Evolutionary conservation across 2,797 vertebrate species (phyloP), one percentile per base, ranked within the genome.

Genomic region (Ciconia nigra): DNA sequence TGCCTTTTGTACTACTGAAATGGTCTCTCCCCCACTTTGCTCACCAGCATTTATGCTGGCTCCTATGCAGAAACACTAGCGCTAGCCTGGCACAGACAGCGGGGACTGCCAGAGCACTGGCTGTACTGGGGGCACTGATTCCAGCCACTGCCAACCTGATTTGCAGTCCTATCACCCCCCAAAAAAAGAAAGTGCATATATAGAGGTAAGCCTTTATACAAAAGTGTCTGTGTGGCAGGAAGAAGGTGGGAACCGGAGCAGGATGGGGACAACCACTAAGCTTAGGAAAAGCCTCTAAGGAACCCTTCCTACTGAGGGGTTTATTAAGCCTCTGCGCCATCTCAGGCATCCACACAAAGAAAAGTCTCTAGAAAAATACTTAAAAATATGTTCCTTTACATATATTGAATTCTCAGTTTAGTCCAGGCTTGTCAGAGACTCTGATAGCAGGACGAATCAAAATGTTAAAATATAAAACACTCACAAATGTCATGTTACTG

Each of bases 41-140:
- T 81, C 66, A 15, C 4, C 17, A 25, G 28, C 2, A 1, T 37
- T 89, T 44, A 11, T 7, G 9, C 21, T 0, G 0, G 20, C 31
- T 57, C 5, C 66, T 33, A 2, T 3, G 26, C 54, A 67, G 47
- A 37, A 85, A 13, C 35, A 44, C 17, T 9, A 59, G 33, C n/a
- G 15, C 20, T 17, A 54, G 42, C 51, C 31, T 46, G 20, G 52
- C 44, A 41, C 35, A 17, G 29, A 5, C 16, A 44, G 6, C 0
- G 5, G 29, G 49, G 25, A 33, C 31, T 39, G 16, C 5, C 51
- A 29, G 26, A 63, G 15, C 37, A 28, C 39, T n/a, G 2, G 10
- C 5, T 72, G 11, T 55, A 9, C 20, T 26, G 14, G 11, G 39
- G 21, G 2, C 72, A 74, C 11, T 1, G 5, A 20, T 35, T 59